Conservation (phyloP, 2,888 invertebrate genomes). For the Acrobasis consociella region DNA sequence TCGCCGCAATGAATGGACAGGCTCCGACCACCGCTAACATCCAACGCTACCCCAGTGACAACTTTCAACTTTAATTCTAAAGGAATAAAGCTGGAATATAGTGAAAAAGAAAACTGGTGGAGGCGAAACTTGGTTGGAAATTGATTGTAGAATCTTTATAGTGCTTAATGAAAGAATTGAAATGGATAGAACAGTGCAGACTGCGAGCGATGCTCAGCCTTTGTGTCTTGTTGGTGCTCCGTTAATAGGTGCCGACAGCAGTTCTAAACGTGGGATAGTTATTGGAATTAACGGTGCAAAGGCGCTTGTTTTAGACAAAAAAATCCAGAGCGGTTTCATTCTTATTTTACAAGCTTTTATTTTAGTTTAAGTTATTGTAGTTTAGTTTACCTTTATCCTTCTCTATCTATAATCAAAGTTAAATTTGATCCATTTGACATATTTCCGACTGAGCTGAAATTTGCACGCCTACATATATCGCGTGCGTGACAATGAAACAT, state of each 20-base stretch:
- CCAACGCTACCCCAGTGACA: slow-evolving; percentile 32
- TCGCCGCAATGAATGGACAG: slow-evolving; percentile 77
- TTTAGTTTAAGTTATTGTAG: no score
- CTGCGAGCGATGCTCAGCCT: no score
- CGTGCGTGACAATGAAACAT: no score
- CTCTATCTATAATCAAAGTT: background rate
- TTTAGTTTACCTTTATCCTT: background rate
- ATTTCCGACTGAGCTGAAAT: no score
- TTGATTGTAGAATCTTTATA: slow-evolving; percentile 77
- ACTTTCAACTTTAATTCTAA: background rate
- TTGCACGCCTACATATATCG: no score
- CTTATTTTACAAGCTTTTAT: background rate
- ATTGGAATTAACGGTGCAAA: no score
- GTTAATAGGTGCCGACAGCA: slow-evolving; percentile 15
- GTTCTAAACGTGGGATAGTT: slow-evolving; percentile 7
- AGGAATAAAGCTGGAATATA: slow-evolving; percentile 34
- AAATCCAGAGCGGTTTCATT: background rate
- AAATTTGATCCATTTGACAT: background rate
- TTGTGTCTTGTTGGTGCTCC: slow-evolving; percentile 25
- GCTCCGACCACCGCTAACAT: slow-evolving; percentile 51
- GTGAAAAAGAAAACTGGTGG: slow-evolving; percentile 40
- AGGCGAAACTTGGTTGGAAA: slow-evolving; percentile 63
- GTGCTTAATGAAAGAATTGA: slow-evolving; percentile 79
- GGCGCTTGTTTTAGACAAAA: no score
- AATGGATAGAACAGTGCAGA: slow-evolving; percentile 59